These are phyloP conservation scores for Carabus problematicus DNA, from an alignment of 2,888 invertebrate genomes.

Conservation along the genomic window DNA sequence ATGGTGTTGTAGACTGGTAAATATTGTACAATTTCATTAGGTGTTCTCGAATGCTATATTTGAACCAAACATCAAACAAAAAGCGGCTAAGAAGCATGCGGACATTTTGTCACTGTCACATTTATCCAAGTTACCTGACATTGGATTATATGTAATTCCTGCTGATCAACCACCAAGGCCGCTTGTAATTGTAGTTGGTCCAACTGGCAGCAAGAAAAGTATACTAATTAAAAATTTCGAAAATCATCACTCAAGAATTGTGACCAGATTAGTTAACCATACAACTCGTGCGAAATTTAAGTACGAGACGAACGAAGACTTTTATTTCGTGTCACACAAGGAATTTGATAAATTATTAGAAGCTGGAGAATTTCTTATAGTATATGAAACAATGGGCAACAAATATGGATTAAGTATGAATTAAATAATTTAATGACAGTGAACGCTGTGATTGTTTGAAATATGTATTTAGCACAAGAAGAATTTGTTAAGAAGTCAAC, in stretches of 20 bases:
- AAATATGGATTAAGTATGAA: conserved; percentile 57
- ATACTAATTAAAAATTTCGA: conserved; percentile 51
- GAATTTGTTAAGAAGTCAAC: conserved; percentile 53
- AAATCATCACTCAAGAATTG: conserved; percentile 45
- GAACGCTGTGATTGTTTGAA: conserved; percentile 14
- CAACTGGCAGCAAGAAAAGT: conserved; percentile 55
- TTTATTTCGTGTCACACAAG: conserved; percentile 53
- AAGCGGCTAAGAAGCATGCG: conserved; percentile 52
- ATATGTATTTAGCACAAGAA: conserved; percentile 50
- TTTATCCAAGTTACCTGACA: conserved; percentile 47
- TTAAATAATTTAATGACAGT: neutral
- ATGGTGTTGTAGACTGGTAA: too few species aligned
- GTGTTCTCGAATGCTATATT: conserved; percentile 52
- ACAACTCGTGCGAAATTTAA: conserved; percentile 54
- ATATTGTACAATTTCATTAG: conserved; percentile 44
- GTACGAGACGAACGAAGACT: conserved; percentile 52
- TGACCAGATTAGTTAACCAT: conserved; percentile 49
- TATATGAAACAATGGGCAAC: conserved; percentile 56
- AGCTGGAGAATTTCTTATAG: conserved; percentile 57
- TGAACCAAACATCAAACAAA: conserved; percentile 51
- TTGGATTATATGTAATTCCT: conserved; percentile 53
- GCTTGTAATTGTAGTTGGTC: conserved; percentile 58
- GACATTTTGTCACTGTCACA: conserved; percentile 54
- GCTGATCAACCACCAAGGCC: conserved; percentile 55
- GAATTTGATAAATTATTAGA: conserved; percentile 56